Conservation (phyloP, 2,113 vertebrate genomes). For the Mionectes macconnelli region DNA sequence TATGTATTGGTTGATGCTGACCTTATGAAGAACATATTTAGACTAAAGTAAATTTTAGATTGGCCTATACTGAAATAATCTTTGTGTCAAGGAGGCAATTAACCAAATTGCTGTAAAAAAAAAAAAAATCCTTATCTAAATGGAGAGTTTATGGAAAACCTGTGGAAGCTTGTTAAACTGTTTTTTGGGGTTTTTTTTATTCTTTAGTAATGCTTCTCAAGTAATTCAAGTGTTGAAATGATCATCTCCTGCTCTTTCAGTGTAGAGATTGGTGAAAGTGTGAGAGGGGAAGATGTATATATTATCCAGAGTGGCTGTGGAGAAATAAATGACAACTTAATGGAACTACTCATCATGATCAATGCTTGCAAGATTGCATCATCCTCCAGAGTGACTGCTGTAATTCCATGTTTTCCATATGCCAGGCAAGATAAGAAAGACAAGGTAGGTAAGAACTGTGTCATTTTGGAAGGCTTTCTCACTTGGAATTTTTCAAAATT, state of each 20-base stretch:
- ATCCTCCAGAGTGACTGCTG: slow-evolving; percentile 81
- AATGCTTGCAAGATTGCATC: slow-evolving; percentile 86
- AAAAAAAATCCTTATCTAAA: not conserved
- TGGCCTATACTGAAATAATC: not conserved
- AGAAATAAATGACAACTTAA: slow-evolving; percentile 85
- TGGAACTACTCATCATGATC: slow-evolving; percentile 87
- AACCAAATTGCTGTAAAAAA: rapidly evolving
- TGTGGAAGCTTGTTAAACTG: not conserved
- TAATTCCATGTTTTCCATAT: slow-evolving; percentile 84
- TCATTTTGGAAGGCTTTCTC: not conserved
- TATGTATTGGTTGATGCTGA: not conserved
- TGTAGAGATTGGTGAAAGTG: slow-evolving; percentile 84
- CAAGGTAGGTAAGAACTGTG: slow-evolving; percentile 71
- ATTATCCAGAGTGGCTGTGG: slow-evolving; percentile 85
- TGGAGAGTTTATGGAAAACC: not conserved
- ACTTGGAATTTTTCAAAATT: not conserved
- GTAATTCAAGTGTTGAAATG: not conserved
- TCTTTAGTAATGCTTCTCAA: not conserved
- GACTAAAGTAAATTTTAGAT: not conserved
- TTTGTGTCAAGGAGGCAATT: not conserved
- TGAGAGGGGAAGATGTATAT: slow-evolving; percentile 84
- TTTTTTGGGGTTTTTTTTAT: too few relatives aligned
- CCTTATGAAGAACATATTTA: not conserved
- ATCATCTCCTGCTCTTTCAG: slow-evolving; percentile 49
- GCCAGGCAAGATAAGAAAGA: slow-evolving; percentile 86